Percentiles rank a stretch among this genome's conserved stretches.
phyloP scores from a whole-genome alignment of 2,797 vertebrate genomes.

The Dermochelys coriacea region DNA sequence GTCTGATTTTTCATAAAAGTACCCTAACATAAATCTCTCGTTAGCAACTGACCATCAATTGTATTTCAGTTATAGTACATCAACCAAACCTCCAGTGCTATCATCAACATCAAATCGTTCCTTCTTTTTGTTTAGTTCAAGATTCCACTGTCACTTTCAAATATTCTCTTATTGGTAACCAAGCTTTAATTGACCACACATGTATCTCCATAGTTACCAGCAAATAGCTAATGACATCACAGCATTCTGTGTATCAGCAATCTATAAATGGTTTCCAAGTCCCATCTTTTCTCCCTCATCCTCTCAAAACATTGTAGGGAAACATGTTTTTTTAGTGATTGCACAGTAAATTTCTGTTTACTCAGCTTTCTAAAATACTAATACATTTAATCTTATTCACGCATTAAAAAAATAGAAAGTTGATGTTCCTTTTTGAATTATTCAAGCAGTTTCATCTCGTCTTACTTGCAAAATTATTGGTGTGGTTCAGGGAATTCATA shows the following conservation, averaged over 20 bases:
- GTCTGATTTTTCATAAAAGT: background rate
- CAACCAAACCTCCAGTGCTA: background rate
- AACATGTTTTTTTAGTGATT: background rate
- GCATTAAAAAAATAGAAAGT: background rate
- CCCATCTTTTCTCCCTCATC: background rate
- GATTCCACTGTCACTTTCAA: constrained; percentile 47
- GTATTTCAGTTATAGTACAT: background rate
- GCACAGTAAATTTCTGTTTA: background rate
- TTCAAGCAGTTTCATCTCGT: background rate
- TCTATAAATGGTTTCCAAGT: constrained; percentile 16
- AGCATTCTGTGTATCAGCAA: background rate
- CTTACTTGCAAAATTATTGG: constrained; percentile 16
- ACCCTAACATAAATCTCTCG: background rate
- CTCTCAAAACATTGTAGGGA: background rate
- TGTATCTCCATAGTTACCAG: background rate
- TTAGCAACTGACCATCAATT: background rate
- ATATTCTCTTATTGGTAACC: constrained; percentile 16
- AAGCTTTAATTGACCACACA: constrained; percentile 45
- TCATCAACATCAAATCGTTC: background rate
- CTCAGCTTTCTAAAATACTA: background rate
- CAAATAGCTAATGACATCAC: constrained; percentile 17
- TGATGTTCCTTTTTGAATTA: background rate
- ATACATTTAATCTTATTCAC: background rate
- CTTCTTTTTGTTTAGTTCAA: constrained; percentile 30
- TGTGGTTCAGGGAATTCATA: constrained; percentile 25